A percentile compares a stretch with the other conserved stretches of the same genome.
These are phyloP conservation scores for Heptranchias perlo DNA, from an alignment of 2,113 vertebrate species.

Conservation along the genomic window DNA sequence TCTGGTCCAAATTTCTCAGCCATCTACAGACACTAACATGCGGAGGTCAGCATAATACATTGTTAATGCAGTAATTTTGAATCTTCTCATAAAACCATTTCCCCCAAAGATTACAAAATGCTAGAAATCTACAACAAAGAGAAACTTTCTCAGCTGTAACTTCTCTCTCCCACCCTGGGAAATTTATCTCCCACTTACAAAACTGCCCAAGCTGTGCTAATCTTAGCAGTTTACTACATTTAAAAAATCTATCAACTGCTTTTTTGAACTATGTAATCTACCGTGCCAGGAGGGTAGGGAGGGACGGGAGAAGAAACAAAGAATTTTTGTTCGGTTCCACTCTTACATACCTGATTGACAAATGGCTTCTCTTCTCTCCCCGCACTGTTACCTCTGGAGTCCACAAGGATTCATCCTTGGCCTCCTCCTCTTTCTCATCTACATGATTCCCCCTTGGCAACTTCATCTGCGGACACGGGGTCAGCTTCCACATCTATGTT, in stretches of 20 bases:
- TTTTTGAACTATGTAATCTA: background rate
- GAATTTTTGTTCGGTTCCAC: no score
- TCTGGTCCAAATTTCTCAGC: background rate
- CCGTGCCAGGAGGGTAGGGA: background rate
- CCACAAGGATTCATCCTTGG: no score
- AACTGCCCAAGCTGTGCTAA: background rate
- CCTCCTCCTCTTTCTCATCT: background rate
- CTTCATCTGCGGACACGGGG: background rate
- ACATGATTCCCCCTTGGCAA: background rate
- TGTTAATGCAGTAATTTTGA: background rate
- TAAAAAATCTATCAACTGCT: background rate
- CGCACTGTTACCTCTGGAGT: background rate
- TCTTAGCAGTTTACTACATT: background rate
- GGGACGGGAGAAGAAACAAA: no score
- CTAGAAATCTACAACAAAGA: background rate
- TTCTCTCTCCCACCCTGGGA: no score
- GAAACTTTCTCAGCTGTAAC: background rate
- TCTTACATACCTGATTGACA: no score
- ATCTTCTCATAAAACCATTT: background rate
- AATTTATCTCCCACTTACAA: background rate
- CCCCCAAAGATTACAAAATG: background rate
- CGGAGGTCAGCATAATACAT: background rate
- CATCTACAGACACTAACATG: background rate
- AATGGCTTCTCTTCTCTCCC: background rate
- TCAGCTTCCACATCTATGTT: background rate